Conservation (phyloP, 2,113 vertebrate species). For the Cnemophilus loriae region DNA sequence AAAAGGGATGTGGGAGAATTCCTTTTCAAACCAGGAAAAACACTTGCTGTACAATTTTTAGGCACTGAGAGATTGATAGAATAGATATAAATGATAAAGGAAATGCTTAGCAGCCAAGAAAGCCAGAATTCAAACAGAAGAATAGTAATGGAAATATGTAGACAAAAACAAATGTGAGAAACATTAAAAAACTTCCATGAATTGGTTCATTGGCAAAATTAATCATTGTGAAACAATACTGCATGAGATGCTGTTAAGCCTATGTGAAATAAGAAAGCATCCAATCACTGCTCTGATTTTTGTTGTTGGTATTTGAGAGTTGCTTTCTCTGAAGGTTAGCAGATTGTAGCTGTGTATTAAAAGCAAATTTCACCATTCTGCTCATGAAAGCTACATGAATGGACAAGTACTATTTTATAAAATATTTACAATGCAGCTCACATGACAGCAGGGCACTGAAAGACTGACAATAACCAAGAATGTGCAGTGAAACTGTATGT, state of each 20-base stretch:
- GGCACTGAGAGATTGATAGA: background rate
- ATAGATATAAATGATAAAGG: background rate
- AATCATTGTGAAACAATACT: background rate
- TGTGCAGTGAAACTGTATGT: background rate
- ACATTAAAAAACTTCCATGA: background rate
- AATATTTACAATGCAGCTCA: conserved; percentile 2
- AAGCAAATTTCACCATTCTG: background rate
- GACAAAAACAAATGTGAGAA: background rate
- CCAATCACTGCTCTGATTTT: background rate
- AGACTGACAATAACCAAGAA: background rate
- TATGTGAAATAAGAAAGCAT: background rate
- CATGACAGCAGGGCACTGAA: background rate
- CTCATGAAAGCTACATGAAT: background rate
- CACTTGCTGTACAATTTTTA: background rate
- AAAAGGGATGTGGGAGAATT: background rate
- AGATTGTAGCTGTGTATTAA: background rate
- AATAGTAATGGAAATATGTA: background rate
- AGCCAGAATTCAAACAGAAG: background rate
- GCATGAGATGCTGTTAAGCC: background rate
- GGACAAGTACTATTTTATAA: background rate
- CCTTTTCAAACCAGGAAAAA: background rate
- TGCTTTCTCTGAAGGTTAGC: background rate
- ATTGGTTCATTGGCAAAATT: background rate
- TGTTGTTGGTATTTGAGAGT: background rate
- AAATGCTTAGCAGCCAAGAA: background rate